Percentiles rank a stretch among this genome's conserved stretches.
These are phyloP conservation scores for Alloscopus bannaensis DNA, from an alignment of 2,888 invertebrate species.

Conservation along the genomic window DNA sequence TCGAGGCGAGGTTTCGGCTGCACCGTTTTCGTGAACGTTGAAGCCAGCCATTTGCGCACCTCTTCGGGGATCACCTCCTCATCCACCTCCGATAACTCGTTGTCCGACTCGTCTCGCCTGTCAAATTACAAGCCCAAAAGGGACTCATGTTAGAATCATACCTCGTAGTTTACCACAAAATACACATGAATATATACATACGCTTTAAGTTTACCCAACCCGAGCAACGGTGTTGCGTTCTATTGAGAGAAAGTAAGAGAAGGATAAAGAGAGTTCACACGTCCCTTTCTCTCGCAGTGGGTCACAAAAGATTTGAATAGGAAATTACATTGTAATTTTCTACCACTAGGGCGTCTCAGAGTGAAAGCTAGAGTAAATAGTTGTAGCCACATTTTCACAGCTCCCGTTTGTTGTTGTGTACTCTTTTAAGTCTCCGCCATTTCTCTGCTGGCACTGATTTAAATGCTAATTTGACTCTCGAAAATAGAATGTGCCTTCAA, in stretches of 20 bases:
- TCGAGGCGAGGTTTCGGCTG: conserved; percentile 83
- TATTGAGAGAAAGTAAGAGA: conserved; percentile 16
- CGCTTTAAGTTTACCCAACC: neutral
- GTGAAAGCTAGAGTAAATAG: conserved; percentile 40
- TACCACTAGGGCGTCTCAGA: neutral
- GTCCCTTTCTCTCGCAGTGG: neutral
- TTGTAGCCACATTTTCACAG: conserved; percentile 34
- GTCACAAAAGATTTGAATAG: conserved; percentile 23
- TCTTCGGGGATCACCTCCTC: conserved; percentile 97
- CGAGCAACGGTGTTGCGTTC: no score
- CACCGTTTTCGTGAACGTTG: conserved; percentile 92
- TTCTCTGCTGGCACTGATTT: conserved; percentile 22
- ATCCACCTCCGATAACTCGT: conserved; percentile 96
- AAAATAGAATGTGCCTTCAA: neutral
- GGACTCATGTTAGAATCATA: conserved; percentile 48
- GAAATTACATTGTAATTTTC: conserved; percentile 31
- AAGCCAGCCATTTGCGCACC: conserved; percentile 96
- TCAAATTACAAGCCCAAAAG: conserved; percentile 49
- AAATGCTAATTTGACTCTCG: conserved; percentile 48
- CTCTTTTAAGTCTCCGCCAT: neutral
- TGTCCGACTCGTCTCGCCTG: conserved; percentile 92
- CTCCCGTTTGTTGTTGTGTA: neutral
- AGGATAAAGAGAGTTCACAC: neutral
- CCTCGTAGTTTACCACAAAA: conserved; percentile 27
- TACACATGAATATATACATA: conserved; percentile 2